A percentile compares a stretch with the other conserved stretches of the same genome.
These are phyloP conservation scores for Neoscelio sp. DNA, from an alignment of 2,888 invertebrate species.

Conservation along the genomic window DNA sequence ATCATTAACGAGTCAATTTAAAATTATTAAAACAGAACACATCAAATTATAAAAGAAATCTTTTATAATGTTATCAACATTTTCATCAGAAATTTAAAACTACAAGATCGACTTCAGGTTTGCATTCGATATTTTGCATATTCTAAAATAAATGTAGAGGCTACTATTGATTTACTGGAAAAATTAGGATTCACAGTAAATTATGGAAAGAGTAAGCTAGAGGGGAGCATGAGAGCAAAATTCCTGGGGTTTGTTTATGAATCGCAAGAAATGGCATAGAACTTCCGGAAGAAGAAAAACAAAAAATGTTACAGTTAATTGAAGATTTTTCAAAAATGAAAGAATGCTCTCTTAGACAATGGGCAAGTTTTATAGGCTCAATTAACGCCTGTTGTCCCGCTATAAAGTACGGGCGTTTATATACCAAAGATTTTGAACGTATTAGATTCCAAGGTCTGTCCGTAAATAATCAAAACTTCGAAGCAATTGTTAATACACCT, in stretches of 20 bases:
- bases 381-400: constrained; percentile 44
- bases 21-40: too few relatives aligned
- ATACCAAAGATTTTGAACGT: constrained; percentile 44
- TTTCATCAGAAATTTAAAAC: too few relatives aligned
- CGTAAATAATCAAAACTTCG: constrained; percentile 6
- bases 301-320: neutral
- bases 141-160: constrained; percentile 1
- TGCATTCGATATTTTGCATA: too few relatives aligned
- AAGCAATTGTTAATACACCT: neutral
- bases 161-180: neutral
- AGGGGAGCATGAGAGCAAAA: neutral
- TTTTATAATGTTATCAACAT: too few relatives aligned
- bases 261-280: neutral
- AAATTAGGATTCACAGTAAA: neutral
- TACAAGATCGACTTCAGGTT: too few relatives aligned
- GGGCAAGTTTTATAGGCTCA: constrained; percentile 27
- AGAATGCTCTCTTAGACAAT: neutral
- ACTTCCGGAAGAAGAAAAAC: neutral
- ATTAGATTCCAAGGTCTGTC: constrained; percentile 11
- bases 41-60: too few relatives aligned
- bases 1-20: too few relatives aligned
- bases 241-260: constrained; percentile 1
- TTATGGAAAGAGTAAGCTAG: neutral
- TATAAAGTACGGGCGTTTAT: constrained; percentile 35
- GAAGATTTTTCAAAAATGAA: neutral